Base-by-base conservation (phyloP, 2,113 vertebrate species). In the Enhydra lutris region DNA sequence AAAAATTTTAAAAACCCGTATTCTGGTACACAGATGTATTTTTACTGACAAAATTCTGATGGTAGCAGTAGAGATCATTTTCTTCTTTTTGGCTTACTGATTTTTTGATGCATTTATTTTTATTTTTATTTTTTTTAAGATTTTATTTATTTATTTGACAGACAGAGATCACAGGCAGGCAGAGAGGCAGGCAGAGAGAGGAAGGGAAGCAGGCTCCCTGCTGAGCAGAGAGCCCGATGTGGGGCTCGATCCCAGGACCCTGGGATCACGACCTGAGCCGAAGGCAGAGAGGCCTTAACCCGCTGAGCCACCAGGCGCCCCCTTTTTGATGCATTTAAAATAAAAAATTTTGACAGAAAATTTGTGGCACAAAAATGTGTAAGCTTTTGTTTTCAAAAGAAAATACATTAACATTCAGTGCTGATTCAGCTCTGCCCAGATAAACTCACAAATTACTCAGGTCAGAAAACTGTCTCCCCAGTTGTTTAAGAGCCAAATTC, bases 361-460 rank as follows among this genome's bases (percentile, higher is more conserved):
- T 59, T 55, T 83, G 29, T 85, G 50, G 50, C 31, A 36, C 76
- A 96, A 87, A 84, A 55, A 81, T 31, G 20, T 34, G 21, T 81
- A 83, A 39, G 6, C 7, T 91, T 96, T 85, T 90, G 67, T 90
- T 92, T 89, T 89, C 42, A 90, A 21, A 91, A 50, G 82, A 97
- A 95, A 91, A 92, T 14, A 69, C 9, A 67, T 69, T 94, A 97
- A 92, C 21, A 95, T 92, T 97, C 45, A 88, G 39, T 55, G 63
- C 50, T 87, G 29, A 96, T 85, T 95, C n/a, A 89, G 29, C 47
- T 93, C 91, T 97, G 89, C 50, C 31, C 15, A 82, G 69, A 65
- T 42, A 93, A 85, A 92, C 7, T 81, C 52, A 93, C 34, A 94
- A 81, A 93, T 89, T 80, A 92, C 57, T 89, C 50, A 79, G 71